These are phyloP conservation scores for Belonocnema kinseyi DNA, from an alignment of 1,140 invertebrate species.

Conservation along the genomic window DNA sequence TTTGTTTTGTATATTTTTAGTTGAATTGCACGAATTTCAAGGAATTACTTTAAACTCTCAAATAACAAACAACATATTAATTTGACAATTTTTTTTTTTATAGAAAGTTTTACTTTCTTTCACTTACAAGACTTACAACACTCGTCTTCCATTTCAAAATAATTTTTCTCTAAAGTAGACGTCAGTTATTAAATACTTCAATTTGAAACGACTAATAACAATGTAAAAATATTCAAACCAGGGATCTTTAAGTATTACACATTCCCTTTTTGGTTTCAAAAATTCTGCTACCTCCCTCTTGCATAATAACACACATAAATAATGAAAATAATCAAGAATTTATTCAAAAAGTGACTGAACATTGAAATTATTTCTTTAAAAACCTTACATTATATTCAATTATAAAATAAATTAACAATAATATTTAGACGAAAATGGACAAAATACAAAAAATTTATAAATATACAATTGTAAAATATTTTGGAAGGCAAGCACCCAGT, in stretches of 20 bases:
- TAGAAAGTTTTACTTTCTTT: too few relatives aligned
- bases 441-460: background rate
- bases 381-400: background rate
- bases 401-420: background rate
- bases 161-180: slow-evolving; percentile 31
- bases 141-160: background rate
- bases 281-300: too few relatives aligned
- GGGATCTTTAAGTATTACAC: too few relatives aligned
- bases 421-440: too few relatives aligned
- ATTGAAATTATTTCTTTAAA: background rate
- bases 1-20: too few relatives aligned
- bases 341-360: background rate
- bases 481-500: slow-evolving; percentile 8
- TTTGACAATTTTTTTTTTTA: too few relatives aligned
- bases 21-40: too few relatives aligned
- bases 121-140: too few relatives aligned
- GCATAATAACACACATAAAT: background rate
- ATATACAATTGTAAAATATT: background rate
- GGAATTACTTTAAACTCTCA: too few relatives aligned
- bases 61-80: too few relatives aligned
- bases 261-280: too few relatives aligned
- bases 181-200: background rate
- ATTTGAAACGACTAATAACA: background rate
- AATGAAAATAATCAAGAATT: background rate
- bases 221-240: too few relatives aligned